Base-by-base conservation (phyloP, 2,797 vertebrate genomes). In the Siniperca undulata region DNA sequence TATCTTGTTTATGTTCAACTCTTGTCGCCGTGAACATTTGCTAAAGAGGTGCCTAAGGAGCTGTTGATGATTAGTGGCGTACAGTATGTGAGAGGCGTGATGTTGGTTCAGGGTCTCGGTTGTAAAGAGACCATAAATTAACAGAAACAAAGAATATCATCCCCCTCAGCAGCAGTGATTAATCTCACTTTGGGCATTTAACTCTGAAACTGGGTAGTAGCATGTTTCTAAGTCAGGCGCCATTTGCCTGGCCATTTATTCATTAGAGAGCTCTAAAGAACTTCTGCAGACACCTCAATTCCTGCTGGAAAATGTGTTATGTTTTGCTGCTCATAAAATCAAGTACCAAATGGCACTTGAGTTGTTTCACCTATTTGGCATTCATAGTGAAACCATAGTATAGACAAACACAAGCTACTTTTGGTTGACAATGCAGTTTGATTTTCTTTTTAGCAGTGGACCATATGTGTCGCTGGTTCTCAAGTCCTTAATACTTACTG, bases 161-260 rank as follows among this genome's bases (percentile, higher is more conserved):
- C 91, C 87, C 81, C 70, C 78, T 62, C 76, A 36, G 60, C 81
- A 83, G 74, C 86, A 87, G 7, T 80, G 88, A 95, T 96, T 95
- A 95, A 91, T 94, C 92, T 95, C 91, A 85, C 89, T 95, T 95
- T 93, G 82, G 81, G 81, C 84, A 83, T 92, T 65, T 87, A 83
- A 80, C 76, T 88, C 67, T 13, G 76, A 82, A 89, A 89, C 83
- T 42, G 30, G 81, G 78, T 77, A 89, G 88, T 78, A 86, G 0
- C 74, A 89, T 78, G 84, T 92, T 91, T 68, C 6, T 0, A 70
- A 93, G 91, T 95, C 92, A 93, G 86, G 92, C 83, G 83, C 83
- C 92, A 95, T 95, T 93, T 78, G 0, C 82, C 66, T 65, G 81
- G 88, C 86, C 78, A 92, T 95, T 94, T 93, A 91, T 95, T 94